Conservation (phyloP, 2,113 vertebrate genomes). For the Recurvirostra avosetta region DNA sequence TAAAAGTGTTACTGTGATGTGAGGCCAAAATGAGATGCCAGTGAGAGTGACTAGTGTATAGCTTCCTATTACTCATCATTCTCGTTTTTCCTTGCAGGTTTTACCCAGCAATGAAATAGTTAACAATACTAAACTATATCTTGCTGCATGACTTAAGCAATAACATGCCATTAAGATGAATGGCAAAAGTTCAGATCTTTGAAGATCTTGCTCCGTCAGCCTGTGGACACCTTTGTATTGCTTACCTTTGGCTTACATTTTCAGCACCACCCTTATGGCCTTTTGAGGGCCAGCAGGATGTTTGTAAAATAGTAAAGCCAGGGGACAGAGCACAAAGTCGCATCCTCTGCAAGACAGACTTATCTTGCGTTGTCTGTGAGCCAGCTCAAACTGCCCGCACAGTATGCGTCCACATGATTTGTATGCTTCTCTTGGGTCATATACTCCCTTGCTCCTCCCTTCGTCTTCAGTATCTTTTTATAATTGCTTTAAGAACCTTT, state of each 20-base stretch:
- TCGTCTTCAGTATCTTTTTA: neutral
- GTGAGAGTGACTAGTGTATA: neutral
- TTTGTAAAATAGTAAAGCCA: neutral
- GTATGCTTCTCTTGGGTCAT: neutral
- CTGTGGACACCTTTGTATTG: neutral
- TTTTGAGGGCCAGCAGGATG: neutral
- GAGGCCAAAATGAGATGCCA: neutral
- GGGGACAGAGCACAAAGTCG: neutral
- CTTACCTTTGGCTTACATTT: neutral
- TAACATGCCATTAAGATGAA: neutral
- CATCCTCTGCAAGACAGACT: neutral
- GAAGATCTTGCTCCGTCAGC: neutral
- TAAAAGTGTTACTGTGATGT: neutral
- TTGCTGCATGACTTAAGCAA: neutral
- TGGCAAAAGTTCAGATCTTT: neutral
- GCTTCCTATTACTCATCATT: neutral
- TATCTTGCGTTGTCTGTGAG: neutral
- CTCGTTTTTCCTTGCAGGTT: neutral
- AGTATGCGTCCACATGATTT: neutral
- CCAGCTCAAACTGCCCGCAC: neutral
- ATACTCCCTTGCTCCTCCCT: neutral
- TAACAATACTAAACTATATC: neutral
- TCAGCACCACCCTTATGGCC: neutral
- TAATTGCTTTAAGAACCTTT: neutral
- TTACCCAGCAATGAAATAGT: neutral